These are phyloP conservation scores for Dynastes hyllus DNA, from an alignment of 2,888 invertebrate species.

Conservation along the genomic window DNA sequence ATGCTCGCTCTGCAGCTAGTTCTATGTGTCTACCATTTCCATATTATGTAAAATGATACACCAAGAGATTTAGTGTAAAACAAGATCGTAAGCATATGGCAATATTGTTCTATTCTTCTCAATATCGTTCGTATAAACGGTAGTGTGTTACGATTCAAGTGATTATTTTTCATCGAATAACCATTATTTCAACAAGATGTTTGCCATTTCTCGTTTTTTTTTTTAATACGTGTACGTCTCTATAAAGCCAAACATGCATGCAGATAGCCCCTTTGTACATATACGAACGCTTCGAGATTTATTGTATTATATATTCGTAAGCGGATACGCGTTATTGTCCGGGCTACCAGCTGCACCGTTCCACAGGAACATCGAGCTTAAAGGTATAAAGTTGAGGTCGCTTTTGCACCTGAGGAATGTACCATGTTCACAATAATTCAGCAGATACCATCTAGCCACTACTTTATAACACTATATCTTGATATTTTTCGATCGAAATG, in stretches of 20 bases:
- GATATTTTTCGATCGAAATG: constrained; percentile 57
- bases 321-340: constrained; percentile 61
- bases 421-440: constrained; percentile 58
- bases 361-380: constrained; percentile 55
- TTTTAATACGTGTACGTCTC: constrained; percentile 23
- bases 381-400: constrained; percentile 59
- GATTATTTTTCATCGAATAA: constrained; percentile 42
- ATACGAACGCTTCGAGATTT: constrained; percentile 56
- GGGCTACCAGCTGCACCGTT: constrained; percentile 61
- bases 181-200: constrained; percentile 44
- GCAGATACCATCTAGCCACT: constrained; percentile 58
- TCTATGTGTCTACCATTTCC: not conserved
- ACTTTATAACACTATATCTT: constrained; percentile 57
- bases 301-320: constrained; percentile 59
- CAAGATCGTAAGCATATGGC: not conserved
- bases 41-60: constrained; percentile 28
- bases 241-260: constrained; percentile 39
- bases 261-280: constrained; percentile 16
- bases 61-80: not conserved
- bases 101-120: not conserved
- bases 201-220: constrained; percentile 9
- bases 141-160: constrained; percentile 20
- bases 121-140: not conserved
- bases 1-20: too few species aligned
- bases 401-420: constrained; percentile 61